A percentile compares a stretch with the other conserved stretches of the same genome.
These are phyloP conservation scores for Calliphora vicina DNA, from an alignment of 1,140 invertebrate genomes.

Conservation along the genomic window DNA sequence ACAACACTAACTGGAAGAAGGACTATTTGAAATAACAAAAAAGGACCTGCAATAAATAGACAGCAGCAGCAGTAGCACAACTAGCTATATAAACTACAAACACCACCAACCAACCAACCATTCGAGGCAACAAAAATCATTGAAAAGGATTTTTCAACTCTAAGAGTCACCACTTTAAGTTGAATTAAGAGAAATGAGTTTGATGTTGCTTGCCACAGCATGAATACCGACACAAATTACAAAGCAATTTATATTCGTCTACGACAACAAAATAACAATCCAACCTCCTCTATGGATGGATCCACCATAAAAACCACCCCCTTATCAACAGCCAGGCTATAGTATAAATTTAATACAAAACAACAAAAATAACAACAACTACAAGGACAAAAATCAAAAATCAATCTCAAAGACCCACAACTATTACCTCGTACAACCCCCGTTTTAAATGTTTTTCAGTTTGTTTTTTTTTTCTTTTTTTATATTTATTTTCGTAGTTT, in stretches of 20 bases:
- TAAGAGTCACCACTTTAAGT: conserved; percentile 20
- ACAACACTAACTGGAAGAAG: not conserved
- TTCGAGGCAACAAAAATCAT: not conserved
- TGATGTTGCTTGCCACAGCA: not conserved
- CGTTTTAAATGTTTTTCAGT: not conserved
- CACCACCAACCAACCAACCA: conserved; percentile 2
- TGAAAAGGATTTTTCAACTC: not conserved
- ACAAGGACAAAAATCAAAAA: conserved; percentile 18
- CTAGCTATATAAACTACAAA: not conserved
- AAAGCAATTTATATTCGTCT: conserved; percentile 20
- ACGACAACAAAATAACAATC: not conserved
- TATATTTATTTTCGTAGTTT: not conserved
- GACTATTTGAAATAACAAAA: too few species aligned
- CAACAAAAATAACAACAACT: not conserved
- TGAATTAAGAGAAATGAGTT: conserved; percentile 23
- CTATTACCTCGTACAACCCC: not conserved
- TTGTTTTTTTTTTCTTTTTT: not conserved
- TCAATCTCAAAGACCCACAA: conserved; percentile 26
- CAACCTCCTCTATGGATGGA: not conserved
- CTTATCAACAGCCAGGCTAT: not conserved
- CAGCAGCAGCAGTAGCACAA: not conserved
- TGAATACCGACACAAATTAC: conserved; percentile 31
- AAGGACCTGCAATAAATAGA: not conserved
- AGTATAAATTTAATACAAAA: not conserved
- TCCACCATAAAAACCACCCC: not conserved